Conservation (phyloP, 2,797 vertebrate genomes). For the Heterohyrax brucei region DNA sequence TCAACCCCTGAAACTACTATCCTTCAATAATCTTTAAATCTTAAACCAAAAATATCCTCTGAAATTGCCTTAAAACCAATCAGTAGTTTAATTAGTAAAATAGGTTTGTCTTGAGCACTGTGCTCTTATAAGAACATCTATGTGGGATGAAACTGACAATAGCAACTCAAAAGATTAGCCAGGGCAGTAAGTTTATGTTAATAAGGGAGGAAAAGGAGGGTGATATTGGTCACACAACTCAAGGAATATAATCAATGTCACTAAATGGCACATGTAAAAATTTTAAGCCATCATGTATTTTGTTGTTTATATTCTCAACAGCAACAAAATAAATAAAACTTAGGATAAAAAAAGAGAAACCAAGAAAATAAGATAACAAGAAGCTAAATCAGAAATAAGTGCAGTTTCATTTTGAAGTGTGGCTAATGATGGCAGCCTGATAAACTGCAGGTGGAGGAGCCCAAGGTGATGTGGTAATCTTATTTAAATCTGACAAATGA, state of each 20-base stretch:
- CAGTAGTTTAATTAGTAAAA: background rate
- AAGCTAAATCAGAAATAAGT: constrained; percentile 49
- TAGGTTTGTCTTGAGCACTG: background rate
- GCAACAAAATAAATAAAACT: background rate
- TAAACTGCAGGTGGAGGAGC: background rate
- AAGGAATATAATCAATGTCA: background rate
- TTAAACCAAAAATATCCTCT: no score
- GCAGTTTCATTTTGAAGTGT: background rate
- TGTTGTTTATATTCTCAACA: background rate
- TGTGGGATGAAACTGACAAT: background rate
- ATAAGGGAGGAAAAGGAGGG: background rate
- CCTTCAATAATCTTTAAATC: no score
- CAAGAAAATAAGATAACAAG: constrained; percentile 34
- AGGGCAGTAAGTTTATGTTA: background rate
- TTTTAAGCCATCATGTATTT: background rate
- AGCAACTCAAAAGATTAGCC: background rate
- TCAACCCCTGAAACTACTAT: no score
- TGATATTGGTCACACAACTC: background rate
- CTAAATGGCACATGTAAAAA: background rate
- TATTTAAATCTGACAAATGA: constrained; percentile 56
- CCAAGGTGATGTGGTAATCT: constrained; percentile 39
- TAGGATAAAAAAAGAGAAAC: constrained; percentile 35
- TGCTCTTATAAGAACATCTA: background rate
- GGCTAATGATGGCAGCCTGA: background rate
- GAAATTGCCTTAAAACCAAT: background rate